Evolutionary conservation across 2,113 vertebrate species (phyloP).

Genomic region (Paradoxurus hermaphroditus): DNA sequence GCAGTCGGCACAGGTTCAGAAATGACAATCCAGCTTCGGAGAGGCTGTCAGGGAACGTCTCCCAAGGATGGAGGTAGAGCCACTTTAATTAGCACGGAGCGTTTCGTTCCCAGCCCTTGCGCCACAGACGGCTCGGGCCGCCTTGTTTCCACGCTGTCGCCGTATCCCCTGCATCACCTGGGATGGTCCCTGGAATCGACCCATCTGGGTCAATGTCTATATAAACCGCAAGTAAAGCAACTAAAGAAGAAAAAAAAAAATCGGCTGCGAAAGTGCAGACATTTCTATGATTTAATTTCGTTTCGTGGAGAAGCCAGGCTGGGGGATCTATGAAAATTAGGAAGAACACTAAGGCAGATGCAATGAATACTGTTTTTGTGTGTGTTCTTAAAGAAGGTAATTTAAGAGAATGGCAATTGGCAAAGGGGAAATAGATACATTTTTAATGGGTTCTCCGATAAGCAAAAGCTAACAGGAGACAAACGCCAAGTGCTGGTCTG

Average conservation of each 20-base stretch:
- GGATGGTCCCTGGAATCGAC: background rate
- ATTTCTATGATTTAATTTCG: background rate
- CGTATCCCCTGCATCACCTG: background rate
- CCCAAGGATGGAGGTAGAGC: background rate
- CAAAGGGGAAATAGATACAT: conserved; percentile 33
- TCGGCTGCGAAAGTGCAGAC: background rate
- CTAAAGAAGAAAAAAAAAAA: background rate
- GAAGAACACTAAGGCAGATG: conserved; percentile 62
- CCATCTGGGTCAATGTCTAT: background rate
- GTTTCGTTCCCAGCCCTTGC: fast-evolving
- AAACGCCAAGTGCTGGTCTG: conserved; percentile 5
- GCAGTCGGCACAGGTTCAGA: background rate
- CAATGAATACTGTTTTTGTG: conserved; percentile 48
- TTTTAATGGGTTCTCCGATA: conserved; percentile 56
- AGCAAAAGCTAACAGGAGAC: conserved; percentile 51
- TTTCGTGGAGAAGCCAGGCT: conserved; percentile 54
- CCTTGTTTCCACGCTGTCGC: background rate
- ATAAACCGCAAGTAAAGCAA: conserved; percentile 45
- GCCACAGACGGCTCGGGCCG: fast-evolving
- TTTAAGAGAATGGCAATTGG: conserved; percentile 42
- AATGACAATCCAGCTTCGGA: background rate
- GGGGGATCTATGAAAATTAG: conserved; percentile 54
- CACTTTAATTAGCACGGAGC: background rate
- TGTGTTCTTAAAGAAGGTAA: conserved; percentile 60
- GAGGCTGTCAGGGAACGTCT: background rate